Evolutionary conservation across 2,888 invertebrate genomes (phyloP).

Genomic region (Diloba caeruleocephala): DNA sequence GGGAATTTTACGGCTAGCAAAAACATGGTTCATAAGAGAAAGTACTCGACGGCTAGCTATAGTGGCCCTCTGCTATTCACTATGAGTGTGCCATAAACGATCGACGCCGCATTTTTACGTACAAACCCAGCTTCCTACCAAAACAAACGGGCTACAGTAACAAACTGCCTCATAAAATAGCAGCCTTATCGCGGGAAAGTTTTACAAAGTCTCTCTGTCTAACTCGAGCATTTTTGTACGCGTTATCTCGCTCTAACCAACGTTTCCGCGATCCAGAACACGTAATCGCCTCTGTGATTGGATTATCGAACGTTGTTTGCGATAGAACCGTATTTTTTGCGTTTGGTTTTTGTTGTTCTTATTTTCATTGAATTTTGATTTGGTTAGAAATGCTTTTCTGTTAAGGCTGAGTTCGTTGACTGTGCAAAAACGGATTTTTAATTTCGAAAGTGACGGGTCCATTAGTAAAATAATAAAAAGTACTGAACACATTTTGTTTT

Average conservation of each 20-base stretch:
- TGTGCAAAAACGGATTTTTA: conserved; percentile 23
- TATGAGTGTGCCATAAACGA: conserved; percentile 24
- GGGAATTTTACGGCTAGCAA: not conserved
- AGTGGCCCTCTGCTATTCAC: conserved; percentile 20
- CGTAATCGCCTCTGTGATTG: conserved; percentile 46
- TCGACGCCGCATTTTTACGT: conserved; percentile 28
- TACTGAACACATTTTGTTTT: not conserved
- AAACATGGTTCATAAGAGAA: not conserved
- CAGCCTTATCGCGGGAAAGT: conserved; percentile 38
- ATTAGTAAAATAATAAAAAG: conserved; percentile 32
- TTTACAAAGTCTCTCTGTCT: conserved; percentile 17
- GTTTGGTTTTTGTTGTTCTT: conserved; percentile 24
- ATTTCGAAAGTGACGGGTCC: conserved; percentile 27
- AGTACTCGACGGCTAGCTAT: not conserved
- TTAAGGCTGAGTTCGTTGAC: conserved; percentile 3
- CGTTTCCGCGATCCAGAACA: conserved; percentile 23
- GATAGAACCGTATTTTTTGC: conserved; percentile 19
- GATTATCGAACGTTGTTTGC: conserved; percentile 49
- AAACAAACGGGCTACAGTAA: conserved; percentile 47
- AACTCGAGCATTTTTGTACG: conserved; percentile 1
- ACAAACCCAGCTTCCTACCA: conserved; percentile 26
- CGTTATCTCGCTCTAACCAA: conserved; percentile 24
- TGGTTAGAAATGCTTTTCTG: conserved; percentile 5
- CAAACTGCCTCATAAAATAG: conserved; percentile 53
- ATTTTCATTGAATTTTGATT: conserved; percentile 19